These are phyloP conservation scores for Porites australiensis DNA, from an alignment of 64 coral and sea anemone genomes.

Conservation along the genomic window DNA sequence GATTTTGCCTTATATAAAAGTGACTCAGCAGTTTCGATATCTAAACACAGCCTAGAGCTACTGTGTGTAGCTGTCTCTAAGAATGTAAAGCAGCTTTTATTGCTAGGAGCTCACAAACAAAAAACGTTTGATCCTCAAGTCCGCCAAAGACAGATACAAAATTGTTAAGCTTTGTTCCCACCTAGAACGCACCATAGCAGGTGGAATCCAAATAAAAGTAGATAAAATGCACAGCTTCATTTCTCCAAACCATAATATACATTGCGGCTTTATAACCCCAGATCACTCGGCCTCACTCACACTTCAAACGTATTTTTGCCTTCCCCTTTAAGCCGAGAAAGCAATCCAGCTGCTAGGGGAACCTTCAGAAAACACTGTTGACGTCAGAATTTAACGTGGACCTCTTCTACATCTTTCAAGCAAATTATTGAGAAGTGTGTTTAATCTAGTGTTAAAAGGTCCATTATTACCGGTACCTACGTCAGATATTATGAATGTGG, in stretches of 20 bases:
- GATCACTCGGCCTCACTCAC: too few relatives aligned
- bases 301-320: too few relatives aligned
- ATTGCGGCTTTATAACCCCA: background rate
- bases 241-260: background rate
- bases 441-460: slow-evolving; percentile 25
- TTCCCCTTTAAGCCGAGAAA: background rate
- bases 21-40: too few relatives aligned
- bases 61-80: too few relatives aligned
- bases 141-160: background rate
- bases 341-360: background rate
- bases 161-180: background rate
- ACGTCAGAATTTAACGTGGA: background rate
- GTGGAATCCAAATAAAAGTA: background rate
- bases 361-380: too few relatives aligned
- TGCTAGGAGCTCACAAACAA: background rate
- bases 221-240: background rate
- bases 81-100: too few relatives aligned
- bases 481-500: slow-evolving; percentile 39
- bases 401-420: slow-evolving; percentile 1
- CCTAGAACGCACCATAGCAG: background rate
- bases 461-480: slow-evolving; percentile 41
- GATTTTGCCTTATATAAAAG: too few relatives aligned
- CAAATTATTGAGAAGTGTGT: slow-evolving; percentile 41
- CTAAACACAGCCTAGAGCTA: too few relatives aligned
- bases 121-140: background rate